phyloP scores from a whole-genome alignment of 2,113 vertebrate species.

The Chrysemys picta region DNA sequence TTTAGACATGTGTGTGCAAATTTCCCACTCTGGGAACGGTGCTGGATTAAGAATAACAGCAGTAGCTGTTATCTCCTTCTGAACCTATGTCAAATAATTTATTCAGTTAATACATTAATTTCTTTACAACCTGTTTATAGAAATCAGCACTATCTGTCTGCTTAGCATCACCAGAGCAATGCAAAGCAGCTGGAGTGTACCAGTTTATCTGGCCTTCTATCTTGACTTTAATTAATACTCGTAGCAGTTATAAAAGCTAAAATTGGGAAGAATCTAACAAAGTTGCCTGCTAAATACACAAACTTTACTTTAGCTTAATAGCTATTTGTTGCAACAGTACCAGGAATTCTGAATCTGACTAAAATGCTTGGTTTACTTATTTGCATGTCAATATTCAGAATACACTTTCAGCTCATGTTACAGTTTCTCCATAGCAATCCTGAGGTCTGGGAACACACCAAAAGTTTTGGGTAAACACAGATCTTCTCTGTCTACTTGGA shows the following conservation, averaged over 20 bases:
- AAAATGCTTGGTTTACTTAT: background rate
- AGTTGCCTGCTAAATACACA: fast-evolving
- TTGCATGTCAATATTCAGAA: background rate
- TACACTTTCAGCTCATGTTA: background rate
- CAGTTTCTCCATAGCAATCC: background rate
- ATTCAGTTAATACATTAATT: background rate
- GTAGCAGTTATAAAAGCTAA: background rate
- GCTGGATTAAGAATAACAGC: background rate
- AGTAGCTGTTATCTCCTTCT: background rate
- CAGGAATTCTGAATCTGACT: background rate
- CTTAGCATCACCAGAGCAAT: background rate
- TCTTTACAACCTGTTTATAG: background rate
- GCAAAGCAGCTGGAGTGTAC: background rate
- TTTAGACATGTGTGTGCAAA: background rate
- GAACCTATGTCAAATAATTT: background rate
- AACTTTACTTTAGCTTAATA: background rate
- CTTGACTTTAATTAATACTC: background rate
- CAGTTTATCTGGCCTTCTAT: fast-evolving
- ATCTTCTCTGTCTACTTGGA: background rate
- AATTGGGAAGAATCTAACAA: background rate
- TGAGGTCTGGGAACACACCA: background rate
- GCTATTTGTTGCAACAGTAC: background rate
- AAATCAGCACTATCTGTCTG: background rate
- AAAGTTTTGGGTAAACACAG: background rate
- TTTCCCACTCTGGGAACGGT: background rate